Base-by-base conservation (phyloP, 2,888 invertebrate species). In the Merodon equestris region DNA sequence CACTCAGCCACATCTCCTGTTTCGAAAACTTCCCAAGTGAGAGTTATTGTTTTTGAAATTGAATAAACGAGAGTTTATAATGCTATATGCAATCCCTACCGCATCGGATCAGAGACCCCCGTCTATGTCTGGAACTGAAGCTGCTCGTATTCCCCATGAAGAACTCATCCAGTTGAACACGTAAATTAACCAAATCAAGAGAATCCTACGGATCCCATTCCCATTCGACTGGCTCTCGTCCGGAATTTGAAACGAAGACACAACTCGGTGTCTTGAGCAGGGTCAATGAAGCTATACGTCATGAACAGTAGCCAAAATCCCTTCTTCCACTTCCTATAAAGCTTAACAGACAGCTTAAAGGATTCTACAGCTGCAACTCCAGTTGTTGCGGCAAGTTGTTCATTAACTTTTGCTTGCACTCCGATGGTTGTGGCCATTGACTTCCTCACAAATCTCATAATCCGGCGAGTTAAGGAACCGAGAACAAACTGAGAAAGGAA, bases 221-320 rank as follows among this genome's bases (percentile, higher is more conserved):
- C n/a, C n/a, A n/a, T n/a, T n/a, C n/a, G n/a, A n/a, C n/a, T n/a
- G n/a, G n/a, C n/a, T 27, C 27, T 27, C 27, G 27, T 27, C 7
- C 27, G 27, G 27, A 4, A 27, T 27, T 27, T 7, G 27, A 27
- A 7, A 27, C 27, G 27, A 27, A 27, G 27, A 27, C 27, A 27
- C 27, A 27, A 27, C 27, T 27, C 27, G 7, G 27, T 27, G 7
- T 27, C 12, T 34, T 60, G 36, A 61, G 56, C 40, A 68, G 68
- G 68, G 73, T 73, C 77, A 79, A 68, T 68, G 63, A 36, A 79
- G 77, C 68, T 79, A 63, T 73, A 54, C 73, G 73, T 73, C 77
- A 79, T 57, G 63, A 58, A 51, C 77, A 79, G 77, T 53, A 50
- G 73, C 14, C 45, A 27, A 27, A 63, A 74, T 51, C 56, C 61